Conservation (phyloP, 2,888 invertebrate species). For the Cheilosia vernalis region DNA sequence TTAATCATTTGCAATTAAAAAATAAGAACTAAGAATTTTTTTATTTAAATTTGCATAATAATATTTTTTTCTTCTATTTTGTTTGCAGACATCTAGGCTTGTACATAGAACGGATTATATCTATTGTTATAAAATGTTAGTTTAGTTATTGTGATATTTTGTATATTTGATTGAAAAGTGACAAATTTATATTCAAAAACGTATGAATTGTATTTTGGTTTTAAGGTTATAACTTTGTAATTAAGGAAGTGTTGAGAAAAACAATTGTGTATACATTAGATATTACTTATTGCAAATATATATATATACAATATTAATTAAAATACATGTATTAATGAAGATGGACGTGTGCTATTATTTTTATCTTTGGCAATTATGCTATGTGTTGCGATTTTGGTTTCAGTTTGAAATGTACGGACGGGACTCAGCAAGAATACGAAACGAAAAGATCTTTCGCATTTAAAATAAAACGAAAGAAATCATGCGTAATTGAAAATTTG, state of each 20-base stretch:
- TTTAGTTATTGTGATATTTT: conserved; percentile 71
- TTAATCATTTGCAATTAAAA: conserved; percentile 13
- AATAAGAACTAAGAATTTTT: conserved; percentile 3
- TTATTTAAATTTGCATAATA: conserved; percentile 18
- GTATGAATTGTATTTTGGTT: conserved; percentile 24
- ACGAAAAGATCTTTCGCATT: too few species aligned
- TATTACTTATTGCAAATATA: conserved; percentile 58
- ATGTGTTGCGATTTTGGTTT: too few species aligned
- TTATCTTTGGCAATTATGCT: neutral
- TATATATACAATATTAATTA: conserved; percentile 40
- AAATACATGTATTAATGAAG: conserved; percentile 21
- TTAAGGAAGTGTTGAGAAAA: conserved; percentile 29
- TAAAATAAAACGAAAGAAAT: too few species aligned
- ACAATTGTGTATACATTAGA: conserved; percentile 50
- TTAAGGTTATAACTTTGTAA: conserved; percentile 36
- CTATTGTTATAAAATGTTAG: conserved; percentile 31
- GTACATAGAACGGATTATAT: conserved; percentile 50
- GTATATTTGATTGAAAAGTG: conserved; percentile 47
- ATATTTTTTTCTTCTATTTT: conserved; percentile 12
- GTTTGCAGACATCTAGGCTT: conserved; percentile 68
- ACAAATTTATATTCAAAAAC: conserved; percentile 17
- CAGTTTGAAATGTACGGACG: too few species aligned
- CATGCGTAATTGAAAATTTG: too few species aligned
- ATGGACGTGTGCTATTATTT: neutral
- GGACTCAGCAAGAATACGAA: too few species aligned